Percentiles rank a stretch among this genome's conserved stretches.
phyloP scores from a whole-genome alignment of 2,797 vertebrate genomes.

The Sebastes oblongus region DNA sequence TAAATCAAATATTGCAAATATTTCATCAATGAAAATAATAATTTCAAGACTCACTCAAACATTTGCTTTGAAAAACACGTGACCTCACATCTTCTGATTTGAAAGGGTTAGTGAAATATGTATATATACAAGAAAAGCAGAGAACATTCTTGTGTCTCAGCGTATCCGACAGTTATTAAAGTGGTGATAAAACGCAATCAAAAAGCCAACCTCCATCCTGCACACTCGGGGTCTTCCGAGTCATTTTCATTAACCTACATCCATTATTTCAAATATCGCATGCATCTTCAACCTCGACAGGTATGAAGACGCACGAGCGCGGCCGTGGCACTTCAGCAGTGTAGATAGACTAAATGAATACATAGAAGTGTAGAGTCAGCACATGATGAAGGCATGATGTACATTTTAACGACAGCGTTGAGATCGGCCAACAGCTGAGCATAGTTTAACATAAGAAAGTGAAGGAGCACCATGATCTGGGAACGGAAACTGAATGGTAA shows the following conservation, averaged over 20 bases:
- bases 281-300: conserved; percentile 23
- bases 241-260: conserved; percentile 78
- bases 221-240: conserved; percentile 69
- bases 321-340: conserved; percentile 4
- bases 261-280: conserved; percentile 77
- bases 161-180: conserved; percentile 69
- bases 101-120: conserved; percentile 8
- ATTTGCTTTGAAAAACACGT: conserved; percentile 16
- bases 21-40: neutral
- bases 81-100: conserved; percentile 10
- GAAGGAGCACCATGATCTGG: neutral
- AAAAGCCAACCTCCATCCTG: conserved; percentile 63
- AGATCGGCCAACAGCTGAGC: conserved; percentile 2
- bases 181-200: conserved; percentile 72
- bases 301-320: conserved; percentile 39
- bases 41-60: neutral
- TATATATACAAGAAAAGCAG: conserved; percentile 1
- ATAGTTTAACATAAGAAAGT: conserved; percentile 3
- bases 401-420: neutral
- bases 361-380: conserved; percentile 37
- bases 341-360: conserved; percentile 33
- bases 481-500: neutral
- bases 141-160: conserved; percentile 40
- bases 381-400: conserved; percentile 1
- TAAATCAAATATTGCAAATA: neutral